A percentile compares a stretch with the other conserved stretches of the same genome.
Evolutionary conservation across 2,113 vertebrate genomes (phyloP).

Genomic region (Lophotis ruficrista): DNA sequence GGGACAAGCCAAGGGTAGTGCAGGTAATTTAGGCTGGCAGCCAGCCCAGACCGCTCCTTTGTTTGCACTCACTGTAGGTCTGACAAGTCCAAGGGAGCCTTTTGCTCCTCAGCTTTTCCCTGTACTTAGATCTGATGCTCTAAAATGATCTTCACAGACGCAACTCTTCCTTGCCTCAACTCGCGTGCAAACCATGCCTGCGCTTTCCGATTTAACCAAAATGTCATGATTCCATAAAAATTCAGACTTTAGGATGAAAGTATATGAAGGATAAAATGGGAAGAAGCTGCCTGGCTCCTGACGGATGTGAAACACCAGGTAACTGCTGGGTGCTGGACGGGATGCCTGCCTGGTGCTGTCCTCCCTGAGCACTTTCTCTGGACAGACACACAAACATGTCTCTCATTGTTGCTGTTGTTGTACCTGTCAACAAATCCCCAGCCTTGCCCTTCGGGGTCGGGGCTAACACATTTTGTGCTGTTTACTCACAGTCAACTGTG

Average conservation of each 20-base stretch:
- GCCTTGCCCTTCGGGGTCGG: not conserved
- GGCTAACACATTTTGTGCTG: not conserved
- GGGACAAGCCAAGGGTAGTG: slow-evolving; percentile 23
- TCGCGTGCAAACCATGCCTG: fast-evolving
- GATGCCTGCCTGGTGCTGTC: not conserved
- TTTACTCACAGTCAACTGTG: not conserved
- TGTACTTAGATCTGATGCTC: not conserved
- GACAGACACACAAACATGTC: not conserved
- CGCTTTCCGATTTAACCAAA: not conserved
- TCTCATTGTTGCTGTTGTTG: not conserved
- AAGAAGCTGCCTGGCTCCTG: not conserved
- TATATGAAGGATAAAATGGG: not conserved
- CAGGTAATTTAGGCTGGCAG: slow-evolving; percentile 38
- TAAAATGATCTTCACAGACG: not conserved
- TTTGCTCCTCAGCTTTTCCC: not conserved
- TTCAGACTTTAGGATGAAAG: not conserved
- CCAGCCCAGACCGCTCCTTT: not conserved
- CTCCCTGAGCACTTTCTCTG: not conserved
- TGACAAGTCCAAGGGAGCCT: not conserved
- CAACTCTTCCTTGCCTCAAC: not conserved
- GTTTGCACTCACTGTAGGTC: slow-evolving; percentile 21
- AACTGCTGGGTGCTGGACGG: not conserved
- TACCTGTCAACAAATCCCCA: not conserved
- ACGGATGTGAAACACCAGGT: not conserved
- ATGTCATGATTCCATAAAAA: not conserved